Conservation (phyloP, 2,888 invertebrate species). For the Saturnia japonica region DNA sequence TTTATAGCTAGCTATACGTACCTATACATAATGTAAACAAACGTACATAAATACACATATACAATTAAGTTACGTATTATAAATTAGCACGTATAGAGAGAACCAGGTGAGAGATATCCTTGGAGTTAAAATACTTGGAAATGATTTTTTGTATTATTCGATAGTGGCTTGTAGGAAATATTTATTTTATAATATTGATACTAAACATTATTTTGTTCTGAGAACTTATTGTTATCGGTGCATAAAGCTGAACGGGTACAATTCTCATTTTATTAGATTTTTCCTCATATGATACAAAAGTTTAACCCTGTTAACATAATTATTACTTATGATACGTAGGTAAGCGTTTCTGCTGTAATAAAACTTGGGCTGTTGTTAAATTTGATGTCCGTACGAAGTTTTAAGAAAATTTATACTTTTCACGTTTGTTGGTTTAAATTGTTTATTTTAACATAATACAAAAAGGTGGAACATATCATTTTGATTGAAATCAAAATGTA, state of each 20-base stretch:
- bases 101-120: conserved; percentile 23
- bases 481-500: neutral
- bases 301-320: neutral
- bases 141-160: conserved; percentile 24
- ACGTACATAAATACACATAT: conserved; percentile 11
- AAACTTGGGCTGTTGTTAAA: neutral
- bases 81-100: conserved; percentile 15
- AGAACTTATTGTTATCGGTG: neutral
- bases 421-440: neutral
- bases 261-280: neutral
- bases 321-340: neutral
- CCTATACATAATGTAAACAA: conserved; percentile 12
- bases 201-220: neutral
- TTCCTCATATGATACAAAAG: neutral
- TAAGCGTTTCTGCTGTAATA: neutral
- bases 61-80: conserved; percentile 1
- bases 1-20: neutral
- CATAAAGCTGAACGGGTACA: neutral
- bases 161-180: conserved; percentile 28
- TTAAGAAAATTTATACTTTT: neutral
- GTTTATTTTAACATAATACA: neutral
- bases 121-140: conserved; percentile 31
- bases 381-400: neutral
- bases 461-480: neutral
- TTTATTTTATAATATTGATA: conserved; percentile 23